Evolutionary conservation across 2,797 vertebrate genomes (phyloP), one percentile per base, ranked within the genome.

Genomic region (Chromis chromis): DNA sequence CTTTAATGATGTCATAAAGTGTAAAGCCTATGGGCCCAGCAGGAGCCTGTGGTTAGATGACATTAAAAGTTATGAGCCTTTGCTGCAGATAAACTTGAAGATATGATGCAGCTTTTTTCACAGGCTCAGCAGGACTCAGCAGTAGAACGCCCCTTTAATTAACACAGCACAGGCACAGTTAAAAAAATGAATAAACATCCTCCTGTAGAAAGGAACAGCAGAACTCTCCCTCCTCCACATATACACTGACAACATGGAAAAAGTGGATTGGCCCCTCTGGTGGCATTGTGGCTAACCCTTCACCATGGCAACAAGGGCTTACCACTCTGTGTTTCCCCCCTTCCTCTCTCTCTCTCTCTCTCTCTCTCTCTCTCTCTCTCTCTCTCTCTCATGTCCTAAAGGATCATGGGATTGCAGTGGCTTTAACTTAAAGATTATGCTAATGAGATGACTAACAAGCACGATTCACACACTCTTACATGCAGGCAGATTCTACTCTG

Each of bases 351-450:
- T 36, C 57, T 57, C 44, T 46, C 19, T n/a, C n/a, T n/a, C 36
- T 25, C 39, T n/a, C 71, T 53, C 36, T 25, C 39, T n/a, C 71
- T 53, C 36, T 25, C 39, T n/a, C 71, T 53, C 61, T 44, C 56
- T 33, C 33, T 33, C 33, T 36, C 57, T 57, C 44, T 46, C 19
- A 11, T 49, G 73, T 58, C 79, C 75, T 62, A 58, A 76, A 86
- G 88, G 87, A 89, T 88, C 85, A 89, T 91, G 85, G 87, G 90
- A 91, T 93, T 92, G 88, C 82, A 70, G 78, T 77, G 79, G 83
- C 80, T 89, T 87, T 88, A 80, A 85, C 66, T 84, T 66, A 60
- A 68, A 85, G 89, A 92, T 93, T 92, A 91, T 87, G 88, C 79
- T 88, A 92, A 92, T 89, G 87, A 83, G 78, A 6, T 25, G 46